Conservation (phyloP, 1,140 invertebrate species). For the Drosophila sturtevanti region DNA sequence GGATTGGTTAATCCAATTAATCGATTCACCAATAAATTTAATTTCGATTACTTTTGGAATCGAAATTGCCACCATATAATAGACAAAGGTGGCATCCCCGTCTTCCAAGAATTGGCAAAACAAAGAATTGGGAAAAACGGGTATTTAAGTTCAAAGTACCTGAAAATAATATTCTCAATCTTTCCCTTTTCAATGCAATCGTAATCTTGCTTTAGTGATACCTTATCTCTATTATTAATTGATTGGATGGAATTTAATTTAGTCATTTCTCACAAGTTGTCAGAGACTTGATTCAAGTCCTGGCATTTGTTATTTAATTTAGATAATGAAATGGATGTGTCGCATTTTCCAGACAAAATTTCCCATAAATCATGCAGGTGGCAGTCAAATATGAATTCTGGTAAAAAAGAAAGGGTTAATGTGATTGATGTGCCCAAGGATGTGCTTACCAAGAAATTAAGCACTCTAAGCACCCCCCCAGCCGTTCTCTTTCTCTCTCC, state of each 20-base stretch:
- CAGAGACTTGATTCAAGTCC: not conserved
- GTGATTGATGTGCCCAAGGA: slow-evolving; percentile 51
- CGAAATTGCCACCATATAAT: too few relatives aligned
- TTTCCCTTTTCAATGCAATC: too few relatives aligned
- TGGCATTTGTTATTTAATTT: not conserved
- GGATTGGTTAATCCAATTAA: too few relatives aligned
- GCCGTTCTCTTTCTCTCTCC: not conserved
- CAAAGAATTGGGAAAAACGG: too few relatives aligned
- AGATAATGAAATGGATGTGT: slow-evolving; percentile 3
- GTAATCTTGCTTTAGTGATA: not conserved
- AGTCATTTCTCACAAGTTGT: not conserved
- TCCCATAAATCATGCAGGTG: slow-evolving; percentile 44
- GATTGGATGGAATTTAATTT: not conserved
- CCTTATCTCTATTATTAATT: not conserved
- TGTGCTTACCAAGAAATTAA: slow-evolving; percentile 27
- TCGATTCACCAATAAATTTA: too few relatives aligned
- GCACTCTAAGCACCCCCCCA: slow-evolving; percentile 4
- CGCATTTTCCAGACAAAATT: not conserved
- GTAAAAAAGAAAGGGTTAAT: slow-evolving; percentile 12
- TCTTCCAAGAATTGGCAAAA: too few relatives aligned
- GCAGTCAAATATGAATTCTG: slow-evolving; percentile 32
- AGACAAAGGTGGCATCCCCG: too few relatives aligned
- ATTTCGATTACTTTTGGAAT: too few relatives aligned
- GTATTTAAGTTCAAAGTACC: too few relatives aligned
- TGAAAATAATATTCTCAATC: too few relatives aligned